phyloP scores from a whole-genome alignment of 1,140 invertebrate genomes.

The Riptortus pedestris region DNA sequence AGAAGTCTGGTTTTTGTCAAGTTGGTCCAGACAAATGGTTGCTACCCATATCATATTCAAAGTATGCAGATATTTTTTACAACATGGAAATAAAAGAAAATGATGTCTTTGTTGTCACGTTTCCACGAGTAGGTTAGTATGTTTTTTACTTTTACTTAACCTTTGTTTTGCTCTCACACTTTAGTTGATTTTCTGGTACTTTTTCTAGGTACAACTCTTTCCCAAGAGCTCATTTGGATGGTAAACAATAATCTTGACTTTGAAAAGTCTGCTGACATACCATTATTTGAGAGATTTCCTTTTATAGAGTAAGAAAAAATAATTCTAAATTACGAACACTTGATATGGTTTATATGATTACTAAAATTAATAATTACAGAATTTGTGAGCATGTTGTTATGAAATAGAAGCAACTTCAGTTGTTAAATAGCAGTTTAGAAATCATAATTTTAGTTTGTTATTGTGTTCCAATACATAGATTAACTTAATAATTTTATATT shows the following conservation, averaged over 20 bases:
- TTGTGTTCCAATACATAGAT: too few species aligned
- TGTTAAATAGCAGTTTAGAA: too few species aligned
- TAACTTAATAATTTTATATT: too few species aligned
- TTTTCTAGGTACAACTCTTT: slow-evolving; percentile 61
- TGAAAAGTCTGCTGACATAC: slow-evolving; percentile 43
- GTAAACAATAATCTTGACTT: slow-evolving; percentile 59
- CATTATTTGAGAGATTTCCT: slow-evolving; percentile 50
- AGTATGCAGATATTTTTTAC: slow-evolving; percentile 53
- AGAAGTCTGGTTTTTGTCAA: slow-evolving; percentile 55
- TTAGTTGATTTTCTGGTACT: neutral
- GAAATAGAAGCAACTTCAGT: too few species aligned
- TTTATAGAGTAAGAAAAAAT: slow-evolving; percentile 57
- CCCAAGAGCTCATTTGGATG: slow-evolving; percentile 66
- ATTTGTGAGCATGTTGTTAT: too few species aligned
- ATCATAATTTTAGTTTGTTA: too few species aligned
- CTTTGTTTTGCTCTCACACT: neutral
- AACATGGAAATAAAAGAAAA: slow-evolving; percentile 42
- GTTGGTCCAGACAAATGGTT: slow-evolving; percentile 64
- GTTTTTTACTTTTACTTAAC: neutral
- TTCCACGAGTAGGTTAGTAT: slow-evolving; percentile 58
- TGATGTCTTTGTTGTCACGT: slow-evolving; percentile 63
- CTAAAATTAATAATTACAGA: too few species aligned
- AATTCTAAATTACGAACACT: too few species aligned
- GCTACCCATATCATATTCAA: slow-evolving; percentile 50
- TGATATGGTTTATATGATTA: neutral